These are phyloP conservation scores for Neuroterus valhalla DNA, from an alignment of 1,140 invertebrate genomes.

Conservation along the genomic window DNA sequence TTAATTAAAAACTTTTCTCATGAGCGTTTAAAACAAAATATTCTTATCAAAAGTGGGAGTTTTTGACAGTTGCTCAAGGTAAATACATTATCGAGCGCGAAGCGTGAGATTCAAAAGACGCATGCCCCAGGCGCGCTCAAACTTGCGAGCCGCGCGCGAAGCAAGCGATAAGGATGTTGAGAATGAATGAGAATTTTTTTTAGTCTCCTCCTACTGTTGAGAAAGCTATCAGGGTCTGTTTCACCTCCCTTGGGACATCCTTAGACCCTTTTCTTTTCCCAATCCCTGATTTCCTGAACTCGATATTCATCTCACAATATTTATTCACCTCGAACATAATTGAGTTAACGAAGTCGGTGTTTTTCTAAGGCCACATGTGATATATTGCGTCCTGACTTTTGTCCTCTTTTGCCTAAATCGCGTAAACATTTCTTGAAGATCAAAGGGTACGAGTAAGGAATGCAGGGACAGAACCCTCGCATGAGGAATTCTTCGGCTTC, in stretches of 20 bases:
- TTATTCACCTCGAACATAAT: background rate
- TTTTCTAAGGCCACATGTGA: background rate
- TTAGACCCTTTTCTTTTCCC: background rate
- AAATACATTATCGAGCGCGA: too few relatives aligned
- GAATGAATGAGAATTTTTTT: too few relatives aligned
- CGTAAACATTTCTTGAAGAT: conserved; percentile 20
- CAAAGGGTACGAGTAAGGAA: conserved; percentile 3
- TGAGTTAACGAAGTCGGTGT: conserved; percentile 2
- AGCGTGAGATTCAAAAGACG: too few relatives aligned
- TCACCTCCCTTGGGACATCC: background rate
- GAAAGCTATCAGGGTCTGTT: background rate
- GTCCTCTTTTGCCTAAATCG: conserved; percentile 21
- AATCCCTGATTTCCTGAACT: background rate
- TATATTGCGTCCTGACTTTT: background rate
- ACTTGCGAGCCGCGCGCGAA: too few relatives aligned
- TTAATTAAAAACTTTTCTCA: too few relatives aligned
- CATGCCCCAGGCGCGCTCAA: too few relatives aligned
- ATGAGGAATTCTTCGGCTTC: conserved; percentile 12
- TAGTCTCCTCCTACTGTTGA: too few relatives aligned
- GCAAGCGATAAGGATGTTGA: too few relatives aligned
- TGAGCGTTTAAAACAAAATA: too few relatives aligned
- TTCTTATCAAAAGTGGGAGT: too few relatives aligned
- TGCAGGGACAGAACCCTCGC: background rate
- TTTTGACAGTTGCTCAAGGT: too few relatives aligned
- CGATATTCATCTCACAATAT: background rate